phyloP scores from a whole-genome alignment of 2,797 vertebrate genomes.

The Poliocrania exsul region DNA sequence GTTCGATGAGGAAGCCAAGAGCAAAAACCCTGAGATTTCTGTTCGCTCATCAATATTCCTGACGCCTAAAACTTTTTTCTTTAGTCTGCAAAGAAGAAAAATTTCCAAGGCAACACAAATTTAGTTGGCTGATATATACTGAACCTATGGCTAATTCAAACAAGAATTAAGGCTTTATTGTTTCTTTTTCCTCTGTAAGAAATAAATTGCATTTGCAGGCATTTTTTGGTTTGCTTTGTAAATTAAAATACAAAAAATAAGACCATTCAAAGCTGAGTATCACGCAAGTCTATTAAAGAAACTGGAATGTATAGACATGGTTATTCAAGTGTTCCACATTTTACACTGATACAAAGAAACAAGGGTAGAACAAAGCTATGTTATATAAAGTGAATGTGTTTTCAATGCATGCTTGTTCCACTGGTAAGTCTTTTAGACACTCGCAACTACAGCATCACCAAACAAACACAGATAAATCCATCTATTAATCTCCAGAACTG shows the following conservation, averaged over 20 bases:
- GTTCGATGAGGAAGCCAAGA: not conserved
- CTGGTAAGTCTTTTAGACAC: not conserved
- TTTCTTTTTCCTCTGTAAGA: not conserved
- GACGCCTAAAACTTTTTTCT: rapidly evolving
- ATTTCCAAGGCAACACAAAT: not conserved
- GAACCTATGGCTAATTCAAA: not conserved
- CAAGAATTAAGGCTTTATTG: not conserved
- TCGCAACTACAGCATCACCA: not conserved
- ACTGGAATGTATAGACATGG: not conserved
- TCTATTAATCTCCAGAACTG: not conserved
- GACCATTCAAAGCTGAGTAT: not conserved
- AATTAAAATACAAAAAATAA: not conserved
- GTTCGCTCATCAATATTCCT: not conserved
- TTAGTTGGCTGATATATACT: not conserved
- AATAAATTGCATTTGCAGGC: not conserved
- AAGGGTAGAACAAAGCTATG: not conserved
- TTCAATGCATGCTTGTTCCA: not conserved
- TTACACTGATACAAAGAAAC: not conserved
- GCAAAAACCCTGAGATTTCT: not conserved
- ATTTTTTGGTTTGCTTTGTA: rapidly evolving
- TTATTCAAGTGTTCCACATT: not conserved
- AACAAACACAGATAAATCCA: not conserved
- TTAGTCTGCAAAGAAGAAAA: not conserved
- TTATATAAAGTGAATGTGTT: not conserved
- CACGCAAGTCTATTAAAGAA: not conserved